Evolutionary conservation across 1,140 invertebrate genomes (phyloP), one percentile per base, ranked within the genome.

Genomic region (Wasmannia auropunctata): DNA sequence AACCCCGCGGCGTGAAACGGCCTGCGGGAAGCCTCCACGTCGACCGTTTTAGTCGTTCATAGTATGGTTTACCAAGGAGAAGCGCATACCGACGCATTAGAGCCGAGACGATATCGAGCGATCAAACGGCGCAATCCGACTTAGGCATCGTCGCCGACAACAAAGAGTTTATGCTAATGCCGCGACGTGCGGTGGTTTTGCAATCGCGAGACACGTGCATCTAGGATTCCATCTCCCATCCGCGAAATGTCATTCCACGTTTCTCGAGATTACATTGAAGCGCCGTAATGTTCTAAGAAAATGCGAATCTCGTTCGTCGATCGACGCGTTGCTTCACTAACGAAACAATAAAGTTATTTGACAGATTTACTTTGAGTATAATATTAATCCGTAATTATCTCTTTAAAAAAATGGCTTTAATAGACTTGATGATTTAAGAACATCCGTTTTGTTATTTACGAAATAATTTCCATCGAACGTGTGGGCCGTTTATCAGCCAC

Each of bases 131-230:
- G 60, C 37, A 60, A 74, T 70, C 54, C 37, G 37, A 58, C 37
- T 67, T 43, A 40, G 19, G 22, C 34, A 69, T 43, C 69, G 28
- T 43, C 51, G n/a, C 8, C n/a, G 28, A 74, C 67, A 83, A 83
- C 67, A 83, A 74, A 83, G 67, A 83, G 67, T 74, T 72, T 83
- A 83, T 83, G 79, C 14, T 83, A 83, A 83, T 83, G 54, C 19
- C 51, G 37, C 19, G 28, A 83, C 79, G 79, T 83, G 67, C 51
- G 3, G 28, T 40, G 79, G 60, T 74, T 83, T 60, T 28, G 67
- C 79, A 72, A 83, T 46, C 51, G 51, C 67, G n/a, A n/a, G 7
- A 83, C 51, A 74, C 79, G 67, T 46, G 67, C 51, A 60, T 74
- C 51, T 58, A 19, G 19, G 10, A 72, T 83, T 60, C 67, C 40